Base-by-base conservation (phyloP, 2,888 invertebrate genomes). In the Smittia aterrima region DNA sequence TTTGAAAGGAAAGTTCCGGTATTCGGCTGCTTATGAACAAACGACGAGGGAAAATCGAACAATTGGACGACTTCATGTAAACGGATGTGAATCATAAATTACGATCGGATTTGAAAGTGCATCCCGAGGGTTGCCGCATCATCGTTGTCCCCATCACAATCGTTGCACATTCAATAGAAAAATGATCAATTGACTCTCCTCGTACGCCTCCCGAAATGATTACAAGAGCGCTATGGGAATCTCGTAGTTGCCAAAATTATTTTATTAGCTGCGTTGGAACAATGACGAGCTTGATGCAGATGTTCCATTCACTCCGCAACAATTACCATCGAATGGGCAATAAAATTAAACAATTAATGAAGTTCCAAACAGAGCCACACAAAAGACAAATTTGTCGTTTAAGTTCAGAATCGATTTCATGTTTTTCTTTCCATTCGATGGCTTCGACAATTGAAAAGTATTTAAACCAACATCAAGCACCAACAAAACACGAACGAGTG, bases 31-130 rank as follows among this genome's bases (percentile, higher is more conserved):
- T n/a, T n/a, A n/a, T n/a, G n/a, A n/a, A n/a, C n/a, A n/a, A n/a
- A n/a, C n/a, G n/a, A 9, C 32, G 32, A 47, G 47, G 16, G 47
- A 11, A 47, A 32, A n/a, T 47, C 47, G 3, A 47, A 47, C 47
- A 47, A 58, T 58, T 22, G 41, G 41, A 66, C n/a, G 47, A 47
- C n/a, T n/a, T n/a, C n/a, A 67, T 20, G 25, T 22, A 47, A 53
- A 25, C 70, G 70, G 70, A 70, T 70, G 54, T 70, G 41, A 53
- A 3, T 54, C 70, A 70, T 70, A 70, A 70, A 70, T 70, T 54
- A 70, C 9, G 9, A n/a, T 41, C 47, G 22, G 41, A 18, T 58
- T 25, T 41, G n/a, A 41, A 67, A 67, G 41, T 67, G 67, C 67
- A 67, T 67, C 27, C 3, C 32, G 32, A 32, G 32, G 32, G 32